Conservation (phyloP, 2,888 invertebrate species). For the Cristatella mucedo region DNA sequence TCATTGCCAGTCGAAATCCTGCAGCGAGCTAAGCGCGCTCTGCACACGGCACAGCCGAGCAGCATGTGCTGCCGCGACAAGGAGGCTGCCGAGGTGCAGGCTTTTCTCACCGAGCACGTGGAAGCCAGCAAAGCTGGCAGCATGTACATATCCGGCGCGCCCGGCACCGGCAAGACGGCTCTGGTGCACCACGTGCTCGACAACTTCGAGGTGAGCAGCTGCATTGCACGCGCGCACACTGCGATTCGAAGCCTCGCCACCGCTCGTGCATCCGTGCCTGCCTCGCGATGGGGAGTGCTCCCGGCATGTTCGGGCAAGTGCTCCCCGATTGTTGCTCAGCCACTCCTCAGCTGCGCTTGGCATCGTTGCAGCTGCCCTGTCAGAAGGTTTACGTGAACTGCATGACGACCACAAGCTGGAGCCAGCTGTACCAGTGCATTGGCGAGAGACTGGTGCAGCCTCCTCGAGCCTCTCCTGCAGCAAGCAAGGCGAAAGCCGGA, state of each 20-base stretch:
- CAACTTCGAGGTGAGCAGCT: constrained; percentile 45
- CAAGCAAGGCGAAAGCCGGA: no score
- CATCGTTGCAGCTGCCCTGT: no score
- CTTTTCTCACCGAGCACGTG: constrained; percentile 54
- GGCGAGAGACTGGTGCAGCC: no score
- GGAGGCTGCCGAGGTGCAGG: constrained; percentile 53
- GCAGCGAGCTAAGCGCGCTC: constrained; percentile 39
- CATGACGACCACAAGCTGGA: no score
- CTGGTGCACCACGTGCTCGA: constrained; percentile 59
- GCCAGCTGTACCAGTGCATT: no score
- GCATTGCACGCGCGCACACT: no score
- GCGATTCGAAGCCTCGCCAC: constrained; percentile 6
- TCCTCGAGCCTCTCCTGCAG: no score
- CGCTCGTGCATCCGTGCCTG: neutral
- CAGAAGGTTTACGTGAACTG: constrained; percentile 63
- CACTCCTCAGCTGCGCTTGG: neutral
- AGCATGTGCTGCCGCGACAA: constrained; percentile 52
- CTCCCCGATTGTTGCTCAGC: no score
- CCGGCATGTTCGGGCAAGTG: no score
- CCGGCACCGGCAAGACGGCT: constrained; percentile 92
- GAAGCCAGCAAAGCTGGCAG: constrained; percentile 54
- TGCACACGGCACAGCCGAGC: constrained; percentile 44
- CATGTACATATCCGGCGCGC: constrained; percentile 84
- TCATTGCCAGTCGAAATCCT: constrained; percentile 16
- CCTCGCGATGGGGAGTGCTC: no score